phyloP scores from a whole-genome alignment of 1,140 invertebrate genomes.

The Pogonomyrmex barbatus region DNA sequence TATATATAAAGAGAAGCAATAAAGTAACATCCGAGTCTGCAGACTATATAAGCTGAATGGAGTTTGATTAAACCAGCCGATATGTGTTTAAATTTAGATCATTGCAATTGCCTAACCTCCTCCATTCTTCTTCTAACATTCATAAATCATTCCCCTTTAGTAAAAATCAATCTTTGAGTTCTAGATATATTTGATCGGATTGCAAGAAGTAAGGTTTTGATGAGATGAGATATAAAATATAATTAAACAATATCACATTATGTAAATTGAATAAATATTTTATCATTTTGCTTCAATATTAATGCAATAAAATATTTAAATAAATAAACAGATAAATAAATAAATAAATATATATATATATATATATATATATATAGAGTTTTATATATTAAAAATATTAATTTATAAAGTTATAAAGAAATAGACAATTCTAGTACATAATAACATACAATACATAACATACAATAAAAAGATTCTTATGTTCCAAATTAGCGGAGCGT shows the following conservation, averaged over 20 bases:
- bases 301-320: not conserved
- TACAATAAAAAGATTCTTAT: slow-evolving; percentile 3
- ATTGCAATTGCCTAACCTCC: slow-evolving; percentile 71
- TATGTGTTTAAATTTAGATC: slow-evolving; percentile 77
- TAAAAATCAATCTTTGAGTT: slow-evolving; percentile 33
- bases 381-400: not conserved
- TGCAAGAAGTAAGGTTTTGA: not conserved
- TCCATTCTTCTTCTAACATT: not conserved
- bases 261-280: not conserved
- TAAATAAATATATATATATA: not conserved
- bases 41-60: slow-evolving; percentile 74
- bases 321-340: no score
- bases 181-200: slow-evolving; percentile 14
- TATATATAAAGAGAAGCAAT: slow-evolving; percentile 61
- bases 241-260: not conserved
- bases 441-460: not conserved
- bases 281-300: not conserved
- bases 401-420: slow-evolving; percentile 9
- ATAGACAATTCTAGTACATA: slow-evolving; percentile 8
- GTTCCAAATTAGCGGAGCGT: not conserved
- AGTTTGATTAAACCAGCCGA: slow-evolving; percentile 74
- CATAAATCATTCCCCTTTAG: slow-evolving; percentile 46
- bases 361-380: not conserved
- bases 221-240: slow-evolving; percentile 15
- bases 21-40: slow-evolving; percentile 68